These are phyloP conservation scores for Caenorhabditis sp. DNA, from an alignment of 2,888 invertebrate species.

Conservation along the genomic window DNA sequence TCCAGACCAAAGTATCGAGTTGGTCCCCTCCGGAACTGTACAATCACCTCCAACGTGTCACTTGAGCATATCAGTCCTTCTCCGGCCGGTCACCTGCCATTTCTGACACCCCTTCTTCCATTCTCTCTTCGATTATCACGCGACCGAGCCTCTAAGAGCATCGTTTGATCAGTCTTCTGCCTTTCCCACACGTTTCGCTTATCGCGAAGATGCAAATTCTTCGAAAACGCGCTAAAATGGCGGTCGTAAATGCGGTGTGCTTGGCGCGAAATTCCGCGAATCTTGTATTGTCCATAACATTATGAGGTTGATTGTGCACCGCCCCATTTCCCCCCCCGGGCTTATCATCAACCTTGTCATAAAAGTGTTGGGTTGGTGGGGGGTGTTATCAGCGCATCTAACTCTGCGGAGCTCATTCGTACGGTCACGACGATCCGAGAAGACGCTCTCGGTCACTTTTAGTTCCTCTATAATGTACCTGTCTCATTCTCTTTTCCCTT, in stretches of 20 bases:
- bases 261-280: not conserved
- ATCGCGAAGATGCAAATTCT: not conserved
- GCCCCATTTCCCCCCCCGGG: not conserved
- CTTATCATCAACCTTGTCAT: not conserved
- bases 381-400: too few species aligned
- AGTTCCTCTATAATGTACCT: too few species aligned
- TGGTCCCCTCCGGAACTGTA: too few species aligned
- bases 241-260: not conserved
- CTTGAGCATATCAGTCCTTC: not conserved
- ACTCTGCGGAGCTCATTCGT: too few species aligned
- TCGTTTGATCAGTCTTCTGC: slow-evolving; percentile 1
- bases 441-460: too few species aligned
- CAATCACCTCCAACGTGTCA: not conserved
- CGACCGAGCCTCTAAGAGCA: not conserved
- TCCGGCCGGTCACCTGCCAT: not conserved
- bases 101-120: not conserved
- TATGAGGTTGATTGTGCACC: not conserved
- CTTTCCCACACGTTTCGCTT: not conserved
- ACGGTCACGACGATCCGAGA: too few species aligned
- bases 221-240: too few species aligned
- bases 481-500: too few species aligned
- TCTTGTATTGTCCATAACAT: not conserved
- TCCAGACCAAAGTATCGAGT: too few species aligned
- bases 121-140: not conserved
- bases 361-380: too few species aligned